A percentile compares a stretch with the other conserved stretches of the same genome.
Conservation (phyloP, 2,113 vertebrate species). For the Pseudopipra pipra region DNA sequence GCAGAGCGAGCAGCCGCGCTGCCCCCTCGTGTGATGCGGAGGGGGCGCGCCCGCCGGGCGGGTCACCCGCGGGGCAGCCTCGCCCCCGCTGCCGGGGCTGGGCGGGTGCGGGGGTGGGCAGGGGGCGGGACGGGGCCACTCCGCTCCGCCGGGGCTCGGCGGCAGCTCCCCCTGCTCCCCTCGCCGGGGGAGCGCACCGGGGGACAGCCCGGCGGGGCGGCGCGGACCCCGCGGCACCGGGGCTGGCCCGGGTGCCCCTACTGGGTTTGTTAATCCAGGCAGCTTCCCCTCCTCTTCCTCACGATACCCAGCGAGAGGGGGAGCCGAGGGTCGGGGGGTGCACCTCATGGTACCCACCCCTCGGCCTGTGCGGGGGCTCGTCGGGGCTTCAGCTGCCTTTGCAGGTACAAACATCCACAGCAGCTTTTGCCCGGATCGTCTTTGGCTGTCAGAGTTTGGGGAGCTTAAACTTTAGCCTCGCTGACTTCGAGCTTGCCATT, state of each 20-base stretch:
- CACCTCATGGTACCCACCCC: no score
- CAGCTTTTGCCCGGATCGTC: background rate
- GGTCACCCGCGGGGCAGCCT: slow-evolving; percentile 46
- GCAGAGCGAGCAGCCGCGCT: slow-evolving; percentile 44
- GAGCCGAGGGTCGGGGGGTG: no score
- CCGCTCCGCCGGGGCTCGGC: no score
- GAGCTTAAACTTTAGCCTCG: background rate
- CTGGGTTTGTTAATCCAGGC: background rate
- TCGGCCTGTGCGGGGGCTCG: background rate
- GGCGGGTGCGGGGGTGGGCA: background rate
- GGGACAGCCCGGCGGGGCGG: background rate
- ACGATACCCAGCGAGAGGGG: background rate
- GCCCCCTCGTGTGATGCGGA: slow-evolving; percentile 49
- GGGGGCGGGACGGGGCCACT: background rate
- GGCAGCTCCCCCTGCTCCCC: background rate
- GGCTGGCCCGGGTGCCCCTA: rapidly evolving
- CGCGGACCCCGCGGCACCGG: no score
- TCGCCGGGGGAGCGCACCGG: no score
- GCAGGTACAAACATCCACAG: background rate
- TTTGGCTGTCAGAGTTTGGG: background rate
- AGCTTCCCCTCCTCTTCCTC: background rate
- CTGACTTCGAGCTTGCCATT: background rate
- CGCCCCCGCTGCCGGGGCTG: background rate
- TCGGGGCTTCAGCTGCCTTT: background rate
- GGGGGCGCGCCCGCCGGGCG: slow-evolving; percentile 51